Base-by-base conservation (phyloP, 2,113 vertebrate species). In the Rhizomys pruinosus region DNA sequence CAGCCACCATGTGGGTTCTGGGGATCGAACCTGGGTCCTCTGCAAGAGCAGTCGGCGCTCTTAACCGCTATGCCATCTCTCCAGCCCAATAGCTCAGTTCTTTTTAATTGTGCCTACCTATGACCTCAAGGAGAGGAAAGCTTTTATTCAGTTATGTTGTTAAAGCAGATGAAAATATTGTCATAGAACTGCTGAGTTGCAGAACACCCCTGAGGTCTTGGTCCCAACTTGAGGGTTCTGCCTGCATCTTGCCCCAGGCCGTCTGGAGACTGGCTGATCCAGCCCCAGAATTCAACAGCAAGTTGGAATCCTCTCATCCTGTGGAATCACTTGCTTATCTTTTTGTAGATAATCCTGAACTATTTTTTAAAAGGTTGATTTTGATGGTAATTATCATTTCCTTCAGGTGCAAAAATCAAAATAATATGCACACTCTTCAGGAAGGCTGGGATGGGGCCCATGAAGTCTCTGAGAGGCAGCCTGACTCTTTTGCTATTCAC, bases 321-420 rank as follows among this genome's bases (percentile, higher is more conserved):
- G 86, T 19, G 39, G 3, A 77, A 57, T 77, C 11, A 47, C 23
- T 73, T 73, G 19, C 29, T 63, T 63, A 80, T 47, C 20, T 12
- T 89, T 64, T 78, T 59, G 16, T 61, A 57, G 34, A 8, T 72
- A 55, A 81, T 92, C 84, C 57, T 63, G 61, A 80, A 95, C 74
- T 86, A 37, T 13, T 88, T n/a, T 85, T 88, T 63, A 55, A 80
- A 73, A 81, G 64, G 13, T 74, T 57, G 59, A 23, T 59, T 82
- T 87, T 39, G 39, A 57, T 90, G 23, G 22, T 20, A 52, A 95
- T 64, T 39, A 34, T 57, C 13, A 74, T 19, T 74, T 66, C 63
- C 72, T 80, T 74, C 32, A 85, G 72, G 57, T 6, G 68, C 22
- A 5, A 73, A 34, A 3, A 5, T 78, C 37, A 82, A 87, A 61